Evolutionary conservation across 2,797 vertebrate species (phyloP).

Genomic region (Karalla daura): DNA sequence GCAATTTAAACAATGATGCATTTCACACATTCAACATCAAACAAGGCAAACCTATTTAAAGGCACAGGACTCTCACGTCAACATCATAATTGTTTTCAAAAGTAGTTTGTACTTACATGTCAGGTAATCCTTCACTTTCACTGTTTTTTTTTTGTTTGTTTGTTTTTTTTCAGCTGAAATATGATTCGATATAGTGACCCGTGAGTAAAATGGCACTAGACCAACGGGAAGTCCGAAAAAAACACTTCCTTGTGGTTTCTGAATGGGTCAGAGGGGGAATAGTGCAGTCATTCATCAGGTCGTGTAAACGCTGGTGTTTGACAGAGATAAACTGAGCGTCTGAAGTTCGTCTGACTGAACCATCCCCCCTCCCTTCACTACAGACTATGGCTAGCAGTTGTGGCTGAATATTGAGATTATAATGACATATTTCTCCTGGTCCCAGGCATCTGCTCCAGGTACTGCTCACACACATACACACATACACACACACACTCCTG

Average conservation of each 20-base stretch:
- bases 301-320: constrained; percentile 39
- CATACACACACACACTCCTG: constrained; percentile 25
- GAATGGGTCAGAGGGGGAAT: constrained; percentile 41
- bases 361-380: constrained; percentile 24
- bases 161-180: constrained; percentile 82
- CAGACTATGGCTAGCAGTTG: constrained; percentile 6
- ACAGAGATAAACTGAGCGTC: constrained; percentile 33
- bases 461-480: too few relatives aligned
- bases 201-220: constrained; percentile 85
- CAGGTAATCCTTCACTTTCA: constrained; percentile 70
- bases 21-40: constrained; percentile 94
- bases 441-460: constrained; percentile 14
- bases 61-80: constrained; percentile 94
- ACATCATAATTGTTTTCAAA: constrained; percentile 78
- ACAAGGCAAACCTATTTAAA: constrained; percentile 94
- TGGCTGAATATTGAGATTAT: constrained; percentile 20
- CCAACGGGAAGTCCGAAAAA: constrained; percentile 66
- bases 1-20: constrained; percentile 86
- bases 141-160: constrained; percentile 83
- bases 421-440: constrained; percentile 23
- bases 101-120: constrained; percentile 65
- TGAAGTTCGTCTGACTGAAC: constrained; percentile 31
- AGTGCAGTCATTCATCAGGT: constrained; percentile 37
- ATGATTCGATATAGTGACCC: constrained; percentile 70
- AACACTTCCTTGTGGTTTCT: constrained; percentile 34